phyloP scores from a whole-genome alignment of 2,797 vertebrate species.

The Leucoraja ocellata region DNA sequence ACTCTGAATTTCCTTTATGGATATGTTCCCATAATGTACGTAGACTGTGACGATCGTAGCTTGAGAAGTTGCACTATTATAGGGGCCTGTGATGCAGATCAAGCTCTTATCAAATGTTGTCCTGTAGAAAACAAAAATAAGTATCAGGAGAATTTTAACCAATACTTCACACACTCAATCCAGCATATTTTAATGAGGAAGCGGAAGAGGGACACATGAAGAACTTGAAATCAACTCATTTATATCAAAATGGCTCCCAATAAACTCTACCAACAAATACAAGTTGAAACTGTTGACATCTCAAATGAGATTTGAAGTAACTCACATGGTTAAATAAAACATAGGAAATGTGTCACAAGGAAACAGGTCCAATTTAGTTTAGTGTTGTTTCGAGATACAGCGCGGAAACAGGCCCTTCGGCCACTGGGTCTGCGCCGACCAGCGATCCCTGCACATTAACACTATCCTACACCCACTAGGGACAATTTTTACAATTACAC shows the following conservation, averaged over 20 bases:
- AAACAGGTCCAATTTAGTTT: neutral
- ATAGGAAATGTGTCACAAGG: neutral
- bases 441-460: too few species aligned
- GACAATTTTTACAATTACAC: too few species aligned
- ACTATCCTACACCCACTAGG: too few species aligned
- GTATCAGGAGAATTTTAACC: neutral
- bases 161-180: neutral
- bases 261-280: neutral
- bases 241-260: neutral
- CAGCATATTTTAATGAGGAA: neutral
- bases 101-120: conserved; percentile 57
- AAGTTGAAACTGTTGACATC: neutral
- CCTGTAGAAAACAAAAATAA: conserved; percentile 45
- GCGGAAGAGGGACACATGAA: neutral
- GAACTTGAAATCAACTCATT: neutral
- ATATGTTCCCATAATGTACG: conserved; percentile 52
- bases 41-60: conserved; percentile 42
- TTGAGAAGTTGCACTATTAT: conserved; percentile 41
- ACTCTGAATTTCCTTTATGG: neutral
- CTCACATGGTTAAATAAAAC: neutral
- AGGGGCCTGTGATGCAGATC: conserved; percentile 59
- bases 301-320: neutral
- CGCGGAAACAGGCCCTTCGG: too few species aligned
- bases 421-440: too few species aligned
- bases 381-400: too few species aligned